Evolutionary conservation across 1,140 invertebrate species (phyloP).

Genomic region (Hyles euphorbiae): DNA sequence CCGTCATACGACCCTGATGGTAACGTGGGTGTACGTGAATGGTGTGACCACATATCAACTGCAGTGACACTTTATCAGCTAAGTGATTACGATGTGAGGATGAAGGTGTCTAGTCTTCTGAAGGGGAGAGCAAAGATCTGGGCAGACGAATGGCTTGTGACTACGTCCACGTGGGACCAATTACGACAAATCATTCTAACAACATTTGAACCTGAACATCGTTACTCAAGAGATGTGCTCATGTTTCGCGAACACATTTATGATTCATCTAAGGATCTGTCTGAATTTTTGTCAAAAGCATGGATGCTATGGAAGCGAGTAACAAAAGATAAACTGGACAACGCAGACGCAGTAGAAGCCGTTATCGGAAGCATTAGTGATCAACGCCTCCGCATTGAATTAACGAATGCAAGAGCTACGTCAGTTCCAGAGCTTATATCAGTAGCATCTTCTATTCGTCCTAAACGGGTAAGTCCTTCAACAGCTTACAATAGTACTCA

Average conservation of each 20-base stretch:
- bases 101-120: neutral
- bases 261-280: neutral
- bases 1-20: no score
- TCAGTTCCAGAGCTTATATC: neutral
- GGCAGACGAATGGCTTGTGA: no score
- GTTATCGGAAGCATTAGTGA: neutral
- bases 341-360: neutral
- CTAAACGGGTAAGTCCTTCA: neutral
- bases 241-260: neutral
- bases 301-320: neutral
- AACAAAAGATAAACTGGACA: neutral
- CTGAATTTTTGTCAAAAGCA: neutral
- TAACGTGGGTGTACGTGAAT: no score
- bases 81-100: neutral
- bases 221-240: no score
- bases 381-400: neutral
- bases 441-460: neutral
- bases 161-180: no score
- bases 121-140: neutral
- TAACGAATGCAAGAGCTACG: neutral
- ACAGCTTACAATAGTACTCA: neutral
- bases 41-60: no score
- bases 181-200: no score
- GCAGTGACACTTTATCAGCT: no score
- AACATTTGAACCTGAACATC: no score